A percentile compares a stretch with the other conserved stretches of the same genome.
phyloP scores from a whole-genome alignment of 1,140 invertebrate species.

The Cyrtorhinus lividipennis region DNA sequence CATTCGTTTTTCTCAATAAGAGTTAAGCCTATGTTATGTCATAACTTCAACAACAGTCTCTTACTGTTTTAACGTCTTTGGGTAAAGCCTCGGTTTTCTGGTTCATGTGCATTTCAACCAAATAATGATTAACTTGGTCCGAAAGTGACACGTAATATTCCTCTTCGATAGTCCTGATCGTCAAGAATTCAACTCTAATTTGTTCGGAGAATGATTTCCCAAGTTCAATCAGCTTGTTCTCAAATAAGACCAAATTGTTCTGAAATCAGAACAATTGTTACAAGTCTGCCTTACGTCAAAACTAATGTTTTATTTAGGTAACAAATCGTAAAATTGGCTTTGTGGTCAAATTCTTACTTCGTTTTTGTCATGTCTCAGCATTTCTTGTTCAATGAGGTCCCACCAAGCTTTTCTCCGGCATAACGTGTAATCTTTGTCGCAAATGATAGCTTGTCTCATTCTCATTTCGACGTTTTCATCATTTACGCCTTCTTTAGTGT shows the following conservation, averaged over 20 bases:
- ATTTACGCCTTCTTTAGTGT: not conserved
- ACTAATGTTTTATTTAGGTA: no score
- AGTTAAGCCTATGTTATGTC: no score
- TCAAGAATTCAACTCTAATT: not conserved
- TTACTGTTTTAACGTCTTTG: not conserved
- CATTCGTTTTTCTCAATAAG: no score
- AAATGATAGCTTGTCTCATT: not conserved
- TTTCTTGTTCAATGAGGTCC: conserved; percentile 5
- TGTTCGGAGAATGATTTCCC: not conserved
- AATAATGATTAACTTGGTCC: not conserved
- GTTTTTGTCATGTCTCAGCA: conserved; percentile 5
- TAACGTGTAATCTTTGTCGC: conserved; percentile 9
- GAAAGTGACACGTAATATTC: not conserved
- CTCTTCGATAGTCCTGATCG: not conserved
- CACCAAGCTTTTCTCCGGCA: conserved; percentile 8
- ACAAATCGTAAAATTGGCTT: no score
- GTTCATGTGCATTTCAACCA: not conserved
- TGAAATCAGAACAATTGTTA: not conserved
- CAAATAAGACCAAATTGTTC: not conserved
- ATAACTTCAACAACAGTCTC: no score
- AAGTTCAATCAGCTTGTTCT: not conserved
- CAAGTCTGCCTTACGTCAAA: no score
- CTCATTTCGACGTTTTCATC: not conserved
- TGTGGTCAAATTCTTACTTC: not conserved
- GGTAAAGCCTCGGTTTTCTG: not conserved